Evolutionary conservation across 2,113 vertebrate genomes (phyloP).

Genomic region (Tiliqua scincoides): DNA sequence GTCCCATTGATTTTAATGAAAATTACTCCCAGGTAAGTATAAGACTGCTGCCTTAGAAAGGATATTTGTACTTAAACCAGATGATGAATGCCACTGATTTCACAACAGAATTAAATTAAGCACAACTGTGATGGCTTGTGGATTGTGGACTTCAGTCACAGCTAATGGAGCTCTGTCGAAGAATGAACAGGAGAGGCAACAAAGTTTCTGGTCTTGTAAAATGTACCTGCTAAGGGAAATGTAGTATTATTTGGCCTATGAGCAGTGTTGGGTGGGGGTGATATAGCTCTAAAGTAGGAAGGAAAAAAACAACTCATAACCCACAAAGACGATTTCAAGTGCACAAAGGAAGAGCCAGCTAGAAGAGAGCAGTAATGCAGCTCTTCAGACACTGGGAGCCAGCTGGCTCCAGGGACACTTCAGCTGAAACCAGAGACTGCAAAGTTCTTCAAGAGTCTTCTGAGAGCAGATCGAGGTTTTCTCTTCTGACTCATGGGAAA

Average conservation of each 20-base stretch:
- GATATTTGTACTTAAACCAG: neutral
- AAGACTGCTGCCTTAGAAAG: neutral
- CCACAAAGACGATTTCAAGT: neutral
- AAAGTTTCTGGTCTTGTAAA: neutral
- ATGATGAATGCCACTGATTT: neutral
- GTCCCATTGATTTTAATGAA: too few relatives aligned
- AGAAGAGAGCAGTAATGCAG: neutral
- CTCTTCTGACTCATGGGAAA: neutral
- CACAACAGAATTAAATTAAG: neutral
- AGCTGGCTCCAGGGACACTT: conserved; percentile 19
- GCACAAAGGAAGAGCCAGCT: fast-evolving
- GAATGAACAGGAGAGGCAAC: neutral
- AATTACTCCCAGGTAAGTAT: too few relatives aligned
- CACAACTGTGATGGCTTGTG: neutral
- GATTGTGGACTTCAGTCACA: neutral
- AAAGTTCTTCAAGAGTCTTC: conserved; percentile 22
- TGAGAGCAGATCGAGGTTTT: fast-evolving
- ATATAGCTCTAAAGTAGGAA: neutral
- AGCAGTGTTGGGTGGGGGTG: neutral
- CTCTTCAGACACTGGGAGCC: neutral
- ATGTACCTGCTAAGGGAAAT: neutral
- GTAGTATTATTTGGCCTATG: neutral
- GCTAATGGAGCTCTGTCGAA: neutral
- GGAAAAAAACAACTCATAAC: neutral
- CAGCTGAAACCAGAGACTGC: conserved; percentile 16